Conservation (phyloP, 2,888 invertebrate species). For the Lobophora halterata region DNA sequence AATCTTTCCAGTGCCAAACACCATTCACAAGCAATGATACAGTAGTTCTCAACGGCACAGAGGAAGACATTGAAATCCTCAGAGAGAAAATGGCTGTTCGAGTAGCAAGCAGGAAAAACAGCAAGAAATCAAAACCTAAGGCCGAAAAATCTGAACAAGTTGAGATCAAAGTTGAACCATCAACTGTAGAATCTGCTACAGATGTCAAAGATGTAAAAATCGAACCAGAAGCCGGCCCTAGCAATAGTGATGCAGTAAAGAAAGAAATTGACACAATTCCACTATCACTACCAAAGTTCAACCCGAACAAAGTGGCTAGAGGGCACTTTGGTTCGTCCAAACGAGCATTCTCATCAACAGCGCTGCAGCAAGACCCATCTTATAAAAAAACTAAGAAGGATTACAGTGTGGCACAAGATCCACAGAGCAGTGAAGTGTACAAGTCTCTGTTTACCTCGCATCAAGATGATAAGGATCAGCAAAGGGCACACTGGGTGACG, state of each 20-base stretch:
- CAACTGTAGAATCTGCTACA: slow-evolving; percentile 27
- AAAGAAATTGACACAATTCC: slow-evolving; percentile 73
- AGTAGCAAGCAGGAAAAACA: slow-evolving; percentile 84
- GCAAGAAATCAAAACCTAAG: slow-evolving; percentile 81
- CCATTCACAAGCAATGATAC: slow-evolving; percentile 89
- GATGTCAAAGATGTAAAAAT: slow-evolving; percentile 55
- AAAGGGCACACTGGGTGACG: slow-evolving; percentile 97
- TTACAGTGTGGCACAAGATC: slow-evolving; percentile 94
- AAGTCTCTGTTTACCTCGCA: slow-evolving; percentile 98
- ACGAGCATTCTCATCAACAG: slow-evolving; percentile 55
- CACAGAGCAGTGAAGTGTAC: slow-evolving; percentile 93
- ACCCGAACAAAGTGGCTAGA: slow-evolving; percentile 64
- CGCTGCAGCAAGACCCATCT: slow-evolving; percentile 82
- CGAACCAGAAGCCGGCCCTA: slow-evolving; percentile 54
- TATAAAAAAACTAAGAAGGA: slow-evolving; percentile 88
- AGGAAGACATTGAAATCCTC: slow-evolving; percentile 87
- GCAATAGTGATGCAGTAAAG: slow-evolving; percentile 52
- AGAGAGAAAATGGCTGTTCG: slow-evolving; percentile 84
- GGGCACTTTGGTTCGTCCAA: slow-evolving; percentile 72
- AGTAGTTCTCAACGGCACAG: slow-evolving; percentile 92
- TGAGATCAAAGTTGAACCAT: slow-evolving; percentile 43
- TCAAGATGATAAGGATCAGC: slow-evolving; percentile 91
- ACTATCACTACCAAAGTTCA: slow-evolving; percentile 66
- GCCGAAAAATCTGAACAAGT: slow-evolving; percentile 46
- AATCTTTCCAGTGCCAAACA: slow-evolving; percentile 84